phyloP scores from a whole-genome alignment of 2,888 invertebrate genomes.

The Mongoloraphidia duomilia region DNA sequence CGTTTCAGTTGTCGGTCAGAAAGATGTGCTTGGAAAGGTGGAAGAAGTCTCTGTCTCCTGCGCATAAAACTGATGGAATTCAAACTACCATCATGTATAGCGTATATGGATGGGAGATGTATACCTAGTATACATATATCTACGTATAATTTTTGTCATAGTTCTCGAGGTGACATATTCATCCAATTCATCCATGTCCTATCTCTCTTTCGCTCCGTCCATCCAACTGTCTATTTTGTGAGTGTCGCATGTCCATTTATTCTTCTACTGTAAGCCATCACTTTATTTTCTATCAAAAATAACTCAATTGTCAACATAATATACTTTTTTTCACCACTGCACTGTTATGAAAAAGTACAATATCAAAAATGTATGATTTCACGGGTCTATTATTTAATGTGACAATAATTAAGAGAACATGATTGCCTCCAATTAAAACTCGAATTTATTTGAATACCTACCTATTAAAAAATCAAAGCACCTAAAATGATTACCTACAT shows the following conservation, averaged over 20 bases:
- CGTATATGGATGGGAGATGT: neutral
- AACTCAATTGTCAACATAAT: neutral
- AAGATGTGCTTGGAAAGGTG: neutral
- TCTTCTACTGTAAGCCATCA: slow-evolving; percentile 2
- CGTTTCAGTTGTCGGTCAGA: neutral
- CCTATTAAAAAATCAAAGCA: neutral
- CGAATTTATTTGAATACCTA: neutral
- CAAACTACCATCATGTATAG: too few species aligned
- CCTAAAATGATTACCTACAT: too few species aligned
- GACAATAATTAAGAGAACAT: neutral
- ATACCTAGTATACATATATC: neutral
- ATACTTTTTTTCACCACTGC: neutral
- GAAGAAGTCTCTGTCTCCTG: neutral
- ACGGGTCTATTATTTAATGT: neutral
- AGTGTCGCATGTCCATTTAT: slow-evolving; percentile 4
- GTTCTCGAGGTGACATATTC: slow-evolving; percentile 7
- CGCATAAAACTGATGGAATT: too few species aligned
- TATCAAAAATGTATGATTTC: neutral
- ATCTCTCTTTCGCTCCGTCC: neutral
- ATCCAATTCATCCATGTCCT: slow-evolving; percentile 4
- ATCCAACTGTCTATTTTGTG: too few species aligned
- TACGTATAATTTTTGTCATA: slow-evolving; percentile 4
- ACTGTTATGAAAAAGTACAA: neutral
- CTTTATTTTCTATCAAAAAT: slow-evolving; percentile 5
- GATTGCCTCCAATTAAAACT: neutral